Evolutionary conservation across 2,888 invertebrate species (phyloP), one percentile per base, ranked within the genome.

Genomic region (Pandemis cinnamomeana): DNA sequence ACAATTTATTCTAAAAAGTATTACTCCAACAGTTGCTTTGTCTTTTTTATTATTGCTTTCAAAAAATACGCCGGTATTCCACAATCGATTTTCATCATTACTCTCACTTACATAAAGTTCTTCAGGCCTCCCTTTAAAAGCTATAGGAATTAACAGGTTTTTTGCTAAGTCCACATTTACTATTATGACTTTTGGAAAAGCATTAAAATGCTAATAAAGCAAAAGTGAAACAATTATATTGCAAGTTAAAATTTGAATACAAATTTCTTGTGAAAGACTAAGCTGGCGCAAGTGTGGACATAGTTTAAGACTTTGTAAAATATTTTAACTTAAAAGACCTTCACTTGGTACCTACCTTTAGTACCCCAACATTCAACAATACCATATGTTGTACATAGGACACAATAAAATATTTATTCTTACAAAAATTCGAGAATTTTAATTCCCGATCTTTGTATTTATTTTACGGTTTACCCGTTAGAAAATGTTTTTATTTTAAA

Each of bases 11-110:
- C 1, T 6, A 51, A 53, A 66, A 53, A 70, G 46, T 51, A n/a
- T 53, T 5, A n/a, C 62, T 68, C 41, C 62, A 68, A 62, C 68
- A 53, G 11, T 13, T 27, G 7, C 64, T 51, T 58, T 69, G 69
- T 70, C 8, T 44, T 36, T 53, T 46, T 44, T 60, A 58, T 11
- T 27, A 10, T 42, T n/a, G n/a, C 44, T 8, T 46, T 27, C 41
- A 7, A 15, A 55, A 36, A 69, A 27, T 27, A 11, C 67, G n/a
- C 67, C 6, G n/a, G 10, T 0, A 5, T 2, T 10, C n/a, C 36
- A 8, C 15, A 46, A 36, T 36, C 48, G 4, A 58, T 48, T 70
- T 27, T 66, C 11, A 42, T 42, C 69, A 27, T 58, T 73, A 70
- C 27, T 20, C 6, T 36, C 27, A 36, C 8, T 2, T 13, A 2